phyloP scores from a whole-genome alignment of 2,888 invertebrate species.

The Clitarchus hookeri region DNA sequence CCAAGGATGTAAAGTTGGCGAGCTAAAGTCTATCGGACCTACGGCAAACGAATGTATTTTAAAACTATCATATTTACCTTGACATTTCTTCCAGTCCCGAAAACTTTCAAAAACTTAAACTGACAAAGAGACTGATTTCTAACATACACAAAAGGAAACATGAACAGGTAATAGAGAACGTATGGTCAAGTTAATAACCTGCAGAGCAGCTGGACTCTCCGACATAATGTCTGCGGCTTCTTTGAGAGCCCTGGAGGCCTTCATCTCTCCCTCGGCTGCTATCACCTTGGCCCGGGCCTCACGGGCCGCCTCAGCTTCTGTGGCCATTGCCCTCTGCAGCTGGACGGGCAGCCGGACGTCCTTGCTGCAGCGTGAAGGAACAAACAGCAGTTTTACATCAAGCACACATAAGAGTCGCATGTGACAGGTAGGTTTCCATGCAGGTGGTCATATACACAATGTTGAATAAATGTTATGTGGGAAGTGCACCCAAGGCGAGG shows the following conservation, averaged over 20 bases:
- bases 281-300: slow-evolving; percentile 81
- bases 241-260: slow-evolving; percentile 80
- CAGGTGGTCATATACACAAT: not conserved
- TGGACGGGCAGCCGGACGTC: slow-evolving; percentile 78
- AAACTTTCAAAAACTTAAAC: too few relatives aligned
- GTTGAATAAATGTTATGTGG: too few relatives aligned
- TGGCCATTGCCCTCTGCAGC: slow-evolving; percentile 80
- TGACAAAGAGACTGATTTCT: too few relatives aligned
- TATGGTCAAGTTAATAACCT: slow-evolving; percentile 54
- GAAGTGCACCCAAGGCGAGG: too few relatives aligned
- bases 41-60: too few relatives aligned
- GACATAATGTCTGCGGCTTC: slow-evolving; percentile 87
- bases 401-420: too few relatives aligned
- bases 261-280: slow-evolving; percentile 85
- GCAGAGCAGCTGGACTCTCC: slow-evolving; percentile 80
- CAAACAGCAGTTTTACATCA: not conserved
- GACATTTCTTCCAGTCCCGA: too few relatives aligned
- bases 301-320: slow-evolving; percentile 79
- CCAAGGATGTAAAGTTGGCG: too few relatives aligned
- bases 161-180: too few relatives aligned
- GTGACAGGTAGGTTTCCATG: not conserved
- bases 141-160: too few relatives aligned
- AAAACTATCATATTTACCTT: too few relatives aligned
- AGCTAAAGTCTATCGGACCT: too few relatives aligned
- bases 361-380: slow-evolving; percentile 60